Conservation (phyloP, 2,888 invertebrate species). For the Coleophora flavipennella region DNA sequence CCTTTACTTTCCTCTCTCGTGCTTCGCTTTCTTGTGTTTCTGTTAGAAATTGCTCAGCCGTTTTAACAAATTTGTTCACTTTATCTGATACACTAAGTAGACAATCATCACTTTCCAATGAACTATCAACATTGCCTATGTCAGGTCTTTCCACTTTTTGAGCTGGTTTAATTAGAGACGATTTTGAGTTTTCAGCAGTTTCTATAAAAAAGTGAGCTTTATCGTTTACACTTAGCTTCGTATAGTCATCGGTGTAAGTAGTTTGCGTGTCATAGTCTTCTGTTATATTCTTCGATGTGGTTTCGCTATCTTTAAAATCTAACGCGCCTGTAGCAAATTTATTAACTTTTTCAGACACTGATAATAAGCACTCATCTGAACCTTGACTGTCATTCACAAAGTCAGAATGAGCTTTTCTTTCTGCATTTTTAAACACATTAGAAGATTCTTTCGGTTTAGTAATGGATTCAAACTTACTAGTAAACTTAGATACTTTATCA, state of each 20-base stretch:
- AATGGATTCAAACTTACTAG: slow-evolving; percentile 47
- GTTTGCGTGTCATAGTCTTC: slow-evolving; percentile 70
- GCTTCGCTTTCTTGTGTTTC: slow-evolving; percentile 44
- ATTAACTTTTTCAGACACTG: slow-evolving; percentile 79
- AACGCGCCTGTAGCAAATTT: slow-evolving; percentile 73
- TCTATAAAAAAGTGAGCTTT: slow-evolving; percentile 77
- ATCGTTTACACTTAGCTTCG: slow-evolving; percentile 75
- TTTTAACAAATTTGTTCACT: slow-evolving; percentile 76
- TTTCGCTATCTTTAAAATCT: slow-evolving; percentile 46
- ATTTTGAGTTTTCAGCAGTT: slow-evolving; percentile 72
- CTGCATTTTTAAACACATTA: slow-evolving; percentile 39
- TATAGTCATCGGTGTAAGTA: slow-evolving; percentile 59
- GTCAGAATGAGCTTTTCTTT: slow-evolving; percentile 60
- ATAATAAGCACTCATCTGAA: slow-evolving; percentile 76
- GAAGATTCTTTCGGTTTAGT: slow-evolving; percentile 38
- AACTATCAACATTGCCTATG: slow-evolving; percentile 70
- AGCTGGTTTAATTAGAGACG: slow-evolving; percentile 42
- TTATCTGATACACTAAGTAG: slow-evolving; percentile 76
- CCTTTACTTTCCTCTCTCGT: slow-evolving; percentile 53
- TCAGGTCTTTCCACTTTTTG: slow-evolving; percentile 64
- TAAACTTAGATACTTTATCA: slow-evolving; percentile 70
- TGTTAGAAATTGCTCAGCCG: slow-evolving; percentile 68
- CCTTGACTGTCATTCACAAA: slow-evolving; percentile 61
- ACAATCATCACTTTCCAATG: slow-evolving; percentile 73
- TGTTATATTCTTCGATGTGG: slow-evolving; percentile 50